phyloP scores from a whole-genome alignment of 1,140 invertebrate species.

The Latrodectus geometricus region DNA sequence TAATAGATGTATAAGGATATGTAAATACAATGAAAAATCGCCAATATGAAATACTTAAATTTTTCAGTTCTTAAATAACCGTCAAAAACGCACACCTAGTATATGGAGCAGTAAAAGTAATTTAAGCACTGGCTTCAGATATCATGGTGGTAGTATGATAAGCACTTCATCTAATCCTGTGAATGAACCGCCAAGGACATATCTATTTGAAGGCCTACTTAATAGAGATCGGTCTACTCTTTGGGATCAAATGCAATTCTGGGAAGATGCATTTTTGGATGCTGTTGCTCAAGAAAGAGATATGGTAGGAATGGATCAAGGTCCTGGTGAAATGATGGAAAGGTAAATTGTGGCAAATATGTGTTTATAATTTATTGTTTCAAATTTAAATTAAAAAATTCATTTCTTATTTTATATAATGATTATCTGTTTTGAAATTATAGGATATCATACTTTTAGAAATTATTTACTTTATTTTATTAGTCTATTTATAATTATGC shows the following conservation, averaged over 20 bases:
- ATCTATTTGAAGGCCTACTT: constrained; percentile 85
- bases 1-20: not conserved
- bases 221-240: constrained; percentile 83
- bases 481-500: too few species aligned
- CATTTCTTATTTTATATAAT: too few species aligned
- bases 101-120: constrained; percentile 94
- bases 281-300: constrained; percentile 98
- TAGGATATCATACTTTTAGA: too few species aligned
- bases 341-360: constrained; percentile 72
- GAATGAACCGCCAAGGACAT: constrained; percentile 86
- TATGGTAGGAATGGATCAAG: constrained; percentile 99
- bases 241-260: constrained; percentile 99
- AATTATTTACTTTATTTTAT: too few species aligned
- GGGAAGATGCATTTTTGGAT: constrained; percentile 99
- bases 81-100: constrained; percentile 80
- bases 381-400: too few species aligned
- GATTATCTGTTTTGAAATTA: too few species aligned
- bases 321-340: constrained; percentile 99
- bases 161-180: constrained; percentile 83
- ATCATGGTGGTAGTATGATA: constrained; percentile 88
- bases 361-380: too few species aligned
- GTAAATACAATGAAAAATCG: too few species aligned
- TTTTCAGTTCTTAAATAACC: constrained; percentile 66
- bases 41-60: not conserved
- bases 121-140: constrained; percentile 86